Base-by-base conservation (phyloP, 2,888 invertebrate genomes). In the Protodeltote pygarga region DNA sequence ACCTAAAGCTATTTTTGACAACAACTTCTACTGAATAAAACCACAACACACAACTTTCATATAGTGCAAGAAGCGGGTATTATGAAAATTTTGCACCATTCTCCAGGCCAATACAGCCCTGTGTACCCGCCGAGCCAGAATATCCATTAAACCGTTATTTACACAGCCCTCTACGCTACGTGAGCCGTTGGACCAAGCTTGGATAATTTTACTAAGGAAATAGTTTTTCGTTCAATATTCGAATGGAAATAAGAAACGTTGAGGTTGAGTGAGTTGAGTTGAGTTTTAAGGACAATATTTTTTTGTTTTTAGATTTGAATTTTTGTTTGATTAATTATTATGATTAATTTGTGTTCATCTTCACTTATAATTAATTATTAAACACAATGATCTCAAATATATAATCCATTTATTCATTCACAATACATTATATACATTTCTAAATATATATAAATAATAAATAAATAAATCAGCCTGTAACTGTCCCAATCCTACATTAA, bases 111-210 rank as follows among this genome's bases (percentile, higher is more conserved):
- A 40, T 60, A 44, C 65, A 54, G 34, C 57, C 54, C 61, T 62
- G 69, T 42, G 73, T 76, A 75, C 76, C 75, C 75, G 71, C 71
- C 70, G 71, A 75, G 70, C 69, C 78, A 80, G 83, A 83, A 81
- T 83, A 87, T 85, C 89, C 83, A 88, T 89, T 87, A 85, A 81
- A 78, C 58, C 77, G 80, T 80, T 89, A 89, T 88, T 89, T 88
- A 85, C 84, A 77, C 75, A 80, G 75, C 81, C 79, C 83, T 86
- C 77, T 54, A 60, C 65, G 64, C 65, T 77, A 76, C 81, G 79
- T 77, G 80, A 76, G 77, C 69, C 65, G 67, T 73, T 79, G 71
- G 69, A 73, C 71, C 70, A 49, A 71, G 76, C 65, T 70, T 66
- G 75, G 75, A 80, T 81, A 79, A 83, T 81, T 83, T 76, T 63